Evolutionary conservation across 2,888 invertebrate genomes (phyloP), one percentile per base, ranked within the genome.

Genomic region (Ariolimax columbianus): DNA sequence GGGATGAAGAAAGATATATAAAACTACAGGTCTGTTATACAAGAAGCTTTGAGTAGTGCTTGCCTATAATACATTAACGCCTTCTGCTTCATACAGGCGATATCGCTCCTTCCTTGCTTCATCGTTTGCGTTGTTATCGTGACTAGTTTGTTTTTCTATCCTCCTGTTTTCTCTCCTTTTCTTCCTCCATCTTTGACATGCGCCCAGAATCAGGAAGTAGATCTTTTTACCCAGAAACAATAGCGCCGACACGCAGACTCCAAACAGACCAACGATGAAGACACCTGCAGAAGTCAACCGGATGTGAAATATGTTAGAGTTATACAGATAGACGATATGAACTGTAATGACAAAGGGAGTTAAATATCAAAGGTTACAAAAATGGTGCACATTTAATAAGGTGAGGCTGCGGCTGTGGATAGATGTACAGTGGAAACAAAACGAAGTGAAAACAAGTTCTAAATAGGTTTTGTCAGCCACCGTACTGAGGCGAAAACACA

Each of bases 221-320:
- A 91, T 86, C 84, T 92, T 92, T 89, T 92, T 92, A 80, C 90
- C 89, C 47, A 92, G 85, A 82, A 92, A 92, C 78, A 92, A 89
- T 0, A 89, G 86, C 11, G 90, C 86, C 0, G 91, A 88, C 51
- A 90, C 90, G 0, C 88, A 90, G 30, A 92, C 88, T 0, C 92
- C 92, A 68, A 91, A 90, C 30, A 89, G 87, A 0, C 90, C 90
- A 1, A 92, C 91, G 75, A 92, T 91, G 84, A 92, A 92, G 26
- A 92, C 92, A 0, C 92, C 92, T 84, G 63, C 6, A n/a, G 59
- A 51, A 14, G 19, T 19, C 0, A 51, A 43, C 9, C n/a, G 17
- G 9, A 66, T 11, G 6, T 26, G 26, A 40, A 26, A 43, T 73
- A 3, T 4, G 43, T 43, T 43, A 7, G n/a, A 11, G 23, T 72